A percentile compares a stretch with the other conserved stretches of the same genome.
Evolutionary conservation across 92 coral and sea anemone genomes (phyloP).

Genomic region (Epizoanthus fatuus): DNA sequence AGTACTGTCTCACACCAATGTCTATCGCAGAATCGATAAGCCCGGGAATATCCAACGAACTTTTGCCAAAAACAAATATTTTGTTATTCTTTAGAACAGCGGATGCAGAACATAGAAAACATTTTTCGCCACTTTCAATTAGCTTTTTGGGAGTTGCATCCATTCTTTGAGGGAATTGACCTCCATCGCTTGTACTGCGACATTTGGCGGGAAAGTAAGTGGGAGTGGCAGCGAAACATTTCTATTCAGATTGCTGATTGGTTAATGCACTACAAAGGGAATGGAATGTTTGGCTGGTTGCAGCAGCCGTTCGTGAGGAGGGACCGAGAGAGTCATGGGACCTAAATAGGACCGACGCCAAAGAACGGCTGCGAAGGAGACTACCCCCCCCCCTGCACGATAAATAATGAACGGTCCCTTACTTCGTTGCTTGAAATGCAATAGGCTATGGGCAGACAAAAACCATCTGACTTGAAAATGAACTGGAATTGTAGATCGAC

Average conservation of each 20-base stretch:
- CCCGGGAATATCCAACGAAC: slow-evolving; percentile 21
- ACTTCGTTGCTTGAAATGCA: too few species aligned
- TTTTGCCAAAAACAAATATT: slow-evolving; percentile 40
- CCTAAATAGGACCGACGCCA: too few species aligned
- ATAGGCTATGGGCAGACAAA: too few species aligned
- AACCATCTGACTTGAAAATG: too few species aligned
- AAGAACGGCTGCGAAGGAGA: too few species aligned
- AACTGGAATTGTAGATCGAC: too few species aligned
- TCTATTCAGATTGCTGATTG: slow-evolving; percentile 2
- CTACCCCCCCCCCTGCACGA: too few species aligned
- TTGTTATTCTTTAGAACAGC: slow-evolving; percentile 32
- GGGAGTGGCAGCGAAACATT: not conserved
- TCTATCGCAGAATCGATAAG: slow-evolving; percentile 21
- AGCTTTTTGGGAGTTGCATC: slow-evolving; percentile 44
- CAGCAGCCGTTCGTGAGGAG: slow-evolving; percentile 16
- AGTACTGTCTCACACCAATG: slow-evolving; percentile 49
- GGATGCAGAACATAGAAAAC: slow-evolving; percentile 27
- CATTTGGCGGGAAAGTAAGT: slow-evolving; percentile 16
- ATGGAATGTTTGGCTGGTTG: not conserved
- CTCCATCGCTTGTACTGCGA: slow-evolving; percentile 14
- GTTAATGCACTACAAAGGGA: slow-evolving; percentile 7
- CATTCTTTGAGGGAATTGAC: slow-evolving; percentile 11
- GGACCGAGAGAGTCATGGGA: not conserved
- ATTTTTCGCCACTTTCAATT: slow-evolving; percentile 36
- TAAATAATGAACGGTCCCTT: too few species aligned